phyloP scores from a whole-genome alignment of 2,113 vertebrate species.

The Microcebus lehilahytsara region DNA sequence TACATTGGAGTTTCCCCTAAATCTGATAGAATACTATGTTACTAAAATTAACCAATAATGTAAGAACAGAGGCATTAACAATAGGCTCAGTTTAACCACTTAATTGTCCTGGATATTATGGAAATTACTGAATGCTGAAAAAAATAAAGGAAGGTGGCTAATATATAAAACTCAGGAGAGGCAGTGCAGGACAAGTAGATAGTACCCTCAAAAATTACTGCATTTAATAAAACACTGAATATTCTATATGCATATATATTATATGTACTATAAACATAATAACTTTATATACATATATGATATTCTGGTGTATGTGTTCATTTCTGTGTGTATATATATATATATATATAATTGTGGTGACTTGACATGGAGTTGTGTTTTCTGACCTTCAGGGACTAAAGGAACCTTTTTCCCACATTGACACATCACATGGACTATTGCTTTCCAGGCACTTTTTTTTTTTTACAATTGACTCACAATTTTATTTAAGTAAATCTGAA shows the following conservation, averaged over 20 bases:
- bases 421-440: not conserved
- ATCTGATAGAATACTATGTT: not conserved
- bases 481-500: not conserved
- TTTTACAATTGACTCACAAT: not conserved
- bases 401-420: not conserved
- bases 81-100: not conserved
- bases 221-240: not conserved
- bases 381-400: not conserved
- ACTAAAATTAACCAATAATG: not conserved
- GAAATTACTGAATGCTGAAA: not conserved
- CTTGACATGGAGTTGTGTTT: not conserved
- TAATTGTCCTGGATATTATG: not conserved
- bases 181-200: not conserved
- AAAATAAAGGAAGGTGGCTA: not conserved
- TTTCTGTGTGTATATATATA: not conserved
- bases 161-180: not conserved
- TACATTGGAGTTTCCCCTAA: not conserved
- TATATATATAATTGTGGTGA: not conserved
- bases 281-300: not conserved
- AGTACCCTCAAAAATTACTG: not conserved
- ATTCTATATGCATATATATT: not conserved
- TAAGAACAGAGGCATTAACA: not conserved
- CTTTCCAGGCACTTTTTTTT: not conserved
- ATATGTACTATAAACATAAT: not conserved
- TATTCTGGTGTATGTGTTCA: not conserved